A percentile compares a stretch with the other conserved stretches of the same genome.
These are phyloP conservation scores for Neoascia interrupta DNA, from an alignment of 2,888 invertebrate genomes.

Conservation along the genomic window DNA sequence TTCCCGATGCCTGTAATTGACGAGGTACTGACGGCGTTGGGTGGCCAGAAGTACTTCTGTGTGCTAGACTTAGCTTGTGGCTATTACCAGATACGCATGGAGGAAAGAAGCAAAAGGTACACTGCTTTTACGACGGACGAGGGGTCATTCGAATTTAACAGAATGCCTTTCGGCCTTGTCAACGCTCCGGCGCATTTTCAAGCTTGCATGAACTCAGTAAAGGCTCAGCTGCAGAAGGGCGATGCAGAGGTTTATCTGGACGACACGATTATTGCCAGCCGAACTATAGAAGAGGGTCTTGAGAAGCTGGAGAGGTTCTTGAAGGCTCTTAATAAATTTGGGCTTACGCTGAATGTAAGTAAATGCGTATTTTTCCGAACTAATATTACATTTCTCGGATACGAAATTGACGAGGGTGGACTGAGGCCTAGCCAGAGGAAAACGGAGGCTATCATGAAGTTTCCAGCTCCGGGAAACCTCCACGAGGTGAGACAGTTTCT, in stretches of 20 bases:
- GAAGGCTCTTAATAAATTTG: not conserved
- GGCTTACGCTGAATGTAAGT: not conserved
- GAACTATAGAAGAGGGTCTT: conserved; percentile 6
- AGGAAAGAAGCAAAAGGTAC: no score
- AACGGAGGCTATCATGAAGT: not conserved
- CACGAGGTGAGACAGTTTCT: conserved; percentile 7
- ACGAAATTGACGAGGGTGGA: not conserved
- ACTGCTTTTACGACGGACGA: conserved; percentile 30
- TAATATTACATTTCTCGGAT: conserved; percentile 3
- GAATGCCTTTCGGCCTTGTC: conserved; percentile 32
- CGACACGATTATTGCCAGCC: conserved; percentile 25
- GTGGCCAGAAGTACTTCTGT: conserved; percentile 72
- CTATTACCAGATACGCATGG: conserved; percentile 72
- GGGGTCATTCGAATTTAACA: conserved; percentile 29
- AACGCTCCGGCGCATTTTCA: conserved; percentile 40
- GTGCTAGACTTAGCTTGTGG: conserved; percentile 73
- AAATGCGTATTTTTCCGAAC: not conserved
- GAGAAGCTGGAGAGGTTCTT: not conserved
- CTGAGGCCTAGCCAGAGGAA: not conserved
- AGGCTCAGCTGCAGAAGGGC: not conserved
- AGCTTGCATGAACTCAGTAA: conserved; percentile 32
- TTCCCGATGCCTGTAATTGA: conserved; percentile 66
- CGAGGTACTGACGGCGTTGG: conserved; percentile 47
- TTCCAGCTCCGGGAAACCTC: not conserved
- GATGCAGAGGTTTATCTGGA: conserved; percentile 11